Evolutionary conservation across 2,888 invertebrate genomes (phyloP), one percentile per base, ranked within the genome.

Genomic region (Drosophila putrida): DNA sequence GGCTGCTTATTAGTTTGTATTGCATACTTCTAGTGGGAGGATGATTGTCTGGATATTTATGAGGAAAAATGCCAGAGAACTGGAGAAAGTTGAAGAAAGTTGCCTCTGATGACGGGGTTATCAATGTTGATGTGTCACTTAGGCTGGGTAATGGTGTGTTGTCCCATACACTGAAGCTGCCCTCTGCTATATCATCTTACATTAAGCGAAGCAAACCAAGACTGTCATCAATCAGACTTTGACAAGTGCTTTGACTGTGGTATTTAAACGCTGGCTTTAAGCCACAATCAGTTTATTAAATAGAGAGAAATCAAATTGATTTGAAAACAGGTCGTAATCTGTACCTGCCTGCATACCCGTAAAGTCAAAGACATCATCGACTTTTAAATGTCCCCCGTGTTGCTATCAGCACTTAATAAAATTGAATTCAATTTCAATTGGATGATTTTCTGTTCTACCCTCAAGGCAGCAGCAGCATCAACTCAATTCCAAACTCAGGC

Each of bases 381-480:
- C 65, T 68, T 55, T 55, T 60, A 70, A 75, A 78, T 75, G 72
- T 64, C 39, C 31, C 47, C 39, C 28, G 27, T 49, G 61, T 25
- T 47, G 82, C 82, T 75, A 85, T 86, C 84, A 72, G 85, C 91
- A 91, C 91, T 91, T 90, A 91, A 91, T 91, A 85, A 91, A 91
- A 91, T 91, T 91, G 90, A 91, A 89, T 89, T 89, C 81, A 82
- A 89, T 88, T 85, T 89, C 89, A 83, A 89, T 84, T 85, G 83
- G 79, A 87, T 78, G 82, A 75, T 76, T 81, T 73, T 79, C 11
- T 36, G 72, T 75, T 61, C 41, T 51, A 68, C 51, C 46, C 38
- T 20, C 53, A 38, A 39, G 53, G 49, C 53, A 35, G 28, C 57
- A 25, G 25, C 50, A 39, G 13, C 28, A 28, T 5, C 53, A 38